Evolutionary conservation across 37 sponge, comb jelly and placozoan genomes (phyloP).

Genomic region (Dysidea cf. avara): DNA sequence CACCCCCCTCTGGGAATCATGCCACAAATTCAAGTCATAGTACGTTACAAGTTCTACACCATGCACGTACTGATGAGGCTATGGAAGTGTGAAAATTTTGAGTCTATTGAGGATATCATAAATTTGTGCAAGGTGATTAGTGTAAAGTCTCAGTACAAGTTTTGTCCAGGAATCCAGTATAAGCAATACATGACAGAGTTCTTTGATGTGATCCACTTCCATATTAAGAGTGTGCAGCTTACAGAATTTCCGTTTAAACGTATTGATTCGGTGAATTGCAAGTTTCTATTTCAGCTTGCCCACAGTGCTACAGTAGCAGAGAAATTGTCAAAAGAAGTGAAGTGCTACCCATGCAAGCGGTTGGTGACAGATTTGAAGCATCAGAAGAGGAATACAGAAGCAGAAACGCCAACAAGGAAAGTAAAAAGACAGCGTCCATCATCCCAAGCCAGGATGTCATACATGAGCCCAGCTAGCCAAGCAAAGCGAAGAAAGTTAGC

Average conservation of each 20-base stretch:
- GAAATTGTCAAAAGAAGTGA: too few species aligned
- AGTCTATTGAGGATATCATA: constrained; percentile 11
- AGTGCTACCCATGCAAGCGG: constrained; percentile 1
- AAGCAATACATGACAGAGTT: background rate
- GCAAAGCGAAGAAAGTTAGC: background rate
- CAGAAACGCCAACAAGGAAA: background rate
- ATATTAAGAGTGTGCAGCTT: background rate
- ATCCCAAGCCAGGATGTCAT: background rate
- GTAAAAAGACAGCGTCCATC: background rate
- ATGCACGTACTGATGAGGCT: too few species aligned
- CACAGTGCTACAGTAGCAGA: background rate
- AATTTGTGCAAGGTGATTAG: constrained; percentile 4
- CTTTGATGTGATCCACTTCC: background rate
- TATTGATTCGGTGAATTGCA: background rate
- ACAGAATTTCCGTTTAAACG: background rate
- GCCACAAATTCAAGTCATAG: too few species aligned
- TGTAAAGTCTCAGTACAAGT: too few species aligned
- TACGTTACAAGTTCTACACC: too few species aligned
- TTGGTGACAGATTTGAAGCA: background rate
- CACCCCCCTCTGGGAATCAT: too few species aligned
- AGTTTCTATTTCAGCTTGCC: background rate
- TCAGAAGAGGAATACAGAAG: background rate
- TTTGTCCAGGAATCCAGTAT: constrained; percentile 7
- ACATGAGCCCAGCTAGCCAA: too few species aligned
- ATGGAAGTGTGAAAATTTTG: constrained; percentile 21